Conservation (phyloP, 64 coral and sea anemone species). For the Orbicella faveolata region DNA sequence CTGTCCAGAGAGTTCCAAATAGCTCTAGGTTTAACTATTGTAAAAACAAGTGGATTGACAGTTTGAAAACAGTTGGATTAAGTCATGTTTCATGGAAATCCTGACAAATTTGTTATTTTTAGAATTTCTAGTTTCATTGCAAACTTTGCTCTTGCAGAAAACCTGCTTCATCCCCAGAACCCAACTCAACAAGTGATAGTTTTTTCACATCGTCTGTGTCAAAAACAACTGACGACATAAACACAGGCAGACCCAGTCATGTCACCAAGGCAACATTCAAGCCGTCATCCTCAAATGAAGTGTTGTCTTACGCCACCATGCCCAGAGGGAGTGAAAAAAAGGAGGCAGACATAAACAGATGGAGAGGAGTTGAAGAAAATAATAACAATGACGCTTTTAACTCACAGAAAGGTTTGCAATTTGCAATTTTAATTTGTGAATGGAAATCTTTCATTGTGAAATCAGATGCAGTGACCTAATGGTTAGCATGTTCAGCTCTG, state of each 20-base stretch:
- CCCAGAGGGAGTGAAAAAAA: conserved; percentile 58
- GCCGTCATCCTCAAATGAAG: conserved; percentile 47
- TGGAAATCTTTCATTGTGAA: too few species aligned
- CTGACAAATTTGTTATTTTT: too few species aligned
- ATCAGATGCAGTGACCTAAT: too few species aligned
- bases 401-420: conserved; percentile 10
- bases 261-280: conserved; percentile 72
- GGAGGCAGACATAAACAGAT: conserved; percentile 50
- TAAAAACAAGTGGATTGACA: too few species aligned
- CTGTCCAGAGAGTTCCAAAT: too few species aligned
- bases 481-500: too few species aligned
- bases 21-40: too few species aligned
- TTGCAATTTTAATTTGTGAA: background rate
- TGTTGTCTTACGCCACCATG: conserved; percentile 77
- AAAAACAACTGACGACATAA: conserved; percentile 62
- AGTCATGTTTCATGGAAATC: too few species aligned
- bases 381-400: conserved; percentile 43
- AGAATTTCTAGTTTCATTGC: too few species aligned
- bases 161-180: background rate
- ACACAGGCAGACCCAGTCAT: conserved; percentile 24
- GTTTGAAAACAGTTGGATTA: too few species aligned
- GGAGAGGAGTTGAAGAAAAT: conserved; percentile 58
- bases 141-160: conserved; percentile 10
- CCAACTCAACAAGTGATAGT: conserved; percentile 21
- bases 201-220: conserved; percentile 20